Percentiles rank a stretch among this genome's conserved stretches.
These are phyloP conservation scores for Caenorhabditis drosophilae DNA, from an alignment of 2,888 invertebrate species.

Conservation along the genomic window DNA sequence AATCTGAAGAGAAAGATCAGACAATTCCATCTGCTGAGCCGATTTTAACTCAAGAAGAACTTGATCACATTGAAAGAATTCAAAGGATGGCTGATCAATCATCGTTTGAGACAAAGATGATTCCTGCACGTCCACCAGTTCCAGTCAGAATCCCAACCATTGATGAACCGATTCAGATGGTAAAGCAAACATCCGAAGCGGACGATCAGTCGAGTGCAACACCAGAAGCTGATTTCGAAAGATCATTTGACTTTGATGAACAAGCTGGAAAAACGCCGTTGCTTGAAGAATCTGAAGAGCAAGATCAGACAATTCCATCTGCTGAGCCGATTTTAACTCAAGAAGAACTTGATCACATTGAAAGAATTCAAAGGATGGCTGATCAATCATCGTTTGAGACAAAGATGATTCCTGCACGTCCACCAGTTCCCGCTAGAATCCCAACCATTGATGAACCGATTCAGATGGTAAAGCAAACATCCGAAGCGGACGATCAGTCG, in stretches of 20 bases:
- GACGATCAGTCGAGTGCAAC: background rate
- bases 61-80: background rate
- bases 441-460: background rate
- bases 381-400: constrained; percentile 2
- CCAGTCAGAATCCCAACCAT: background rate
- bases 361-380: constrained; percentile 10
- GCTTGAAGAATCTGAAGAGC: constrained; percentile 4
- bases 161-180: background rate
- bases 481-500: background rate
- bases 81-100: constrained; percentile 1
- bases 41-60: constrained; percentile 29
- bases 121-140: background rate
- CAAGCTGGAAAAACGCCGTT: constrained; percentile 7
- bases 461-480: background rate
- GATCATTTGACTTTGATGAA: background rate
- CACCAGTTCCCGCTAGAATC: background rate
- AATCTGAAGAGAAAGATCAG: background rate
- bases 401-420: background rate
- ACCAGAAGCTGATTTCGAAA: background rate
- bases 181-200: background rate
- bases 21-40: constrained; percentile 5
- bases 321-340: no score
- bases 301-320: constrained; percentile 1
- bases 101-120: background rate
- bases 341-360: constrained; percentile 20